phyloP scores from a whole-genome alignment of 2,113 vertebrate genomes.

The Chaenogobius annularis region DNA sequence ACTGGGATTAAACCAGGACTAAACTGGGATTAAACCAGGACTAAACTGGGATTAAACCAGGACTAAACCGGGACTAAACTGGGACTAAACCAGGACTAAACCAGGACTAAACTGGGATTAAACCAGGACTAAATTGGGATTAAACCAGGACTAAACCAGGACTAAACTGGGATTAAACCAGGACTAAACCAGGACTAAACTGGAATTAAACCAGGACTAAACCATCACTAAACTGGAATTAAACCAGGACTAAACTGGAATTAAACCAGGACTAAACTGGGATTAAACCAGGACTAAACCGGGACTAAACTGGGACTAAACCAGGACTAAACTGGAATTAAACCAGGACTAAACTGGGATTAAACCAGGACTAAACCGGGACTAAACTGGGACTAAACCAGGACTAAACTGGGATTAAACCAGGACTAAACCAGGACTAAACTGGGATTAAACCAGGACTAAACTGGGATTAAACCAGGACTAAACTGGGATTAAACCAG shows the following conservation, averaged over 20 bases:
- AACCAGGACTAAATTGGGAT: background rate
- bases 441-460: background rate
- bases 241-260: background rate
- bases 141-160: background rate
- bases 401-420: too few species aligned
- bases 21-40: background rate
- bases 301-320: background rate
- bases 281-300: background rate
- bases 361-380: too few species aligned
- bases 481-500: background rate
- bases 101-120: background rate
- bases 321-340: background rate
- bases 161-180: background rate
- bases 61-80: background rate
- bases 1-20: too few species aligned
- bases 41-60: background rate
- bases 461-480: background rate
- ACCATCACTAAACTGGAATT: background rate
- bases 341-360: background rate
- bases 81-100: background rate
- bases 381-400: too few species aligned
- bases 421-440: background rate
- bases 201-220: background rate
- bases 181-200: background rate
- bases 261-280: background rate